phyloP scores from a whole-genome alignment of 1,140 invertebrate genomes.

The Teleopsis dalmanni region DNA sequence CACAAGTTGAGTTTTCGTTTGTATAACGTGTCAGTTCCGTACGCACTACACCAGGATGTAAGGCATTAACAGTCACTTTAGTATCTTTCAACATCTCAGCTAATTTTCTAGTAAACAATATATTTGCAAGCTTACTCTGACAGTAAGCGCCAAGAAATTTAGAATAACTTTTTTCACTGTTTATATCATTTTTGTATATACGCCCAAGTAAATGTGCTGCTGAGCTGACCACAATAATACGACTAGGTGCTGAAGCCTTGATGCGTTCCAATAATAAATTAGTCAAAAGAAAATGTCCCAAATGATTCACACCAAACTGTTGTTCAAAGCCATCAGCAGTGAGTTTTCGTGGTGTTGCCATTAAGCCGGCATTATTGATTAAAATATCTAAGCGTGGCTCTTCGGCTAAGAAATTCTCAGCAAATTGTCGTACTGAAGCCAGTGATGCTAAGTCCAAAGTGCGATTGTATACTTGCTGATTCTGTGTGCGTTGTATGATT shows the following conservation, averaged over 20 bases:
- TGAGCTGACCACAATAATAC: constrained; percentile 45
- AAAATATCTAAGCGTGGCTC: constrained; percentile 66
- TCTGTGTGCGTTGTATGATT: constrained; percentile 46
- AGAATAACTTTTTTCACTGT: constrained; percentile 55
- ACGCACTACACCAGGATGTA: constrained; percentile 65
- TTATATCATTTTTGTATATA: constrained; percentile 65
- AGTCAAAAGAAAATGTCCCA: constrained; percentile 81
- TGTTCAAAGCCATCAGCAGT: constrained; percentile 75
- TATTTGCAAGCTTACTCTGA: constrained; percentile 69
- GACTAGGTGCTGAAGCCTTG: constrained; percentile 49
- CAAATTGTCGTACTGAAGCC: constrained; percentile 49
- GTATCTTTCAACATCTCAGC: constrained; percentile 50
- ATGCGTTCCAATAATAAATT: constrained; percentile 59
- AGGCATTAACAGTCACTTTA: constrained; percentile 57
- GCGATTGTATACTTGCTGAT: constrained; percentile 53
- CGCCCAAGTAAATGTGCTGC: constrained; percentile 47
- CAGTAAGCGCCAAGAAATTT: constrained; percentile 52
- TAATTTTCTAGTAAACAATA: constrained; percentile 62
- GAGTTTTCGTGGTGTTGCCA: constrained; percentile 58
- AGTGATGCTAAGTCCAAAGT: constrained; percentile 71
- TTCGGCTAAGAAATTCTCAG: constrained; percentile 48
- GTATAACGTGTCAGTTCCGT: constrained; percentile 66
- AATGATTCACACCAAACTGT: constrained; percentile 69
- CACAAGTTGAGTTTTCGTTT: background rate
- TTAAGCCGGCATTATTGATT: constrained; percentile 87